Evolutionary conservation across 2,888 invertebrate genomes (phyloP), one percentile per base, ranked within the genome.

Genomic region (Eupithecia pulchellata): DNA sequence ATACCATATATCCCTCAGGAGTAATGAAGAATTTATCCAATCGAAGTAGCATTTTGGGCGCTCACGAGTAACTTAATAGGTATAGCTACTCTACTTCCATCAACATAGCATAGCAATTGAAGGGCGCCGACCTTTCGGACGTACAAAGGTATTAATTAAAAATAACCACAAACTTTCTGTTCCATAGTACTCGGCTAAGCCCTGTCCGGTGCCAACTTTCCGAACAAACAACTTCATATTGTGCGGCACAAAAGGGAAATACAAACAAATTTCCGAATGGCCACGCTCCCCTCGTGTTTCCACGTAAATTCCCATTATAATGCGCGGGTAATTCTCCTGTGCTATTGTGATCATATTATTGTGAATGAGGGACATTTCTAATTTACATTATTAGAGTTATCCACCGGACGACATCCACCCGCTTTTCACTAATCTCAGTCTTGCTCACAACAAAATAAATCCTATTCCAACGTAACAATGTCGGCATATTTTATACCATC

Each of bases 121-220:
- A 34, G 32, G 13, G 34, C 20, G 17, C 20, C 4, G 34, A 20
- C 13, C 20, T 61, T 61, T 25, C 52, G 52, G 13, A n/a, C 25
- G 14, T 34, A 32, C 62, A 62, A n/a, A 67, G 27, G 78, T 82
- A 82, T 81, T 83, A 82, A 83, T 83, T 83, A 82, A 84, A 83
- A 83, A 82, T 82, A 83, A 82, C 81, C 83, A 79, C 75, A 77
- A 83, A 83, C 81, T 82, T 81, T 81, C 76, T 72, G 79, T 78
- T 80, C 79, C 79, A 80, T 77, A 81, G 79, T 79, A 78, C 77
- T 79, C 82, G 82, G 77, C 60, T 63, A 80, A 75, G 73, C 81
- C 73, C 78, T 78, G 81, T 77, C 84, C 82, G 63, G 67, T 84
- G 84, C 81, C 84, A 83, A 84, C 81, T 84, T 83, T 73, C 52